Evolutionary conservation across 2,888 invertebrate species (phyloP).

Genomic region (Rhimphoctona megacephalus): DNA sequence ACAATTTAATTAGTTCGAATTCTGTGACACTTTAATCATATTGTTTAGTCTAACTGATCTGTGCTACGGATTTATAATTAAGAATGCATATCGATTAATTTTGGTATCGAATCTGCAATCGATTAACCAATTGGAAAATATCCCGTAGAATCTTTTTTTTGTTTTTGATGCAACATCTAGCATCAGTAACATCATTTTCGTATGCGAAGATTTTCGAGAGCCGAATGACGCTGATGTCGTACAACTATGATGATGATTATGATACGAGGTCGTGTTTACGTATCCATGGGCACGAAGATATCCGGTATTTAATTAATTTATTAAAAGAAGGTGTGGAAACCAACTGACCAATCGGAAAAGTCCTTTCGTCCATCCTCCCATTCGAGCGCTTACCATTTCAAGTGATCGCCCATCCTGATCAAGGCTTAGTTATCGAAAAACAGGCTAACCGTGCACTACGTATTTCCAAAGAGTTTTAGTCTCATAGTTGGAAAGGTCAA

Average conservation of each 20-base stretch:
- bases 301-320: constrained; percentile 78
- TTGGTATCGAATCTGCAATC: background rate
- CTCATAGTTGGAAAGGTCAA: constrained; percentile 43
- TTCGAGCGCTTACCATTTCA: constrained; percentile 76
- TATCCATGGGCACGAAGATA: constrained; percentile 56
- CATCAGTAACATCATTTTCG: background rate
- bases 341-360: constrained; percentile 82
- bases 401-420: constrained; percentile 72
- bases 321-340: constrained; percentile 83
- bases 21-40: background rate
- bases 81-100: background rate
- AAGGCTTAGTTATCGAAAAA: constrained; percentile 77
- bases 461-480: constrained; percentile 30
- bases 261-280: constrained; percentile 61
- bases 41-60: background rate
- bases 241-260: constrained; percentile 41
- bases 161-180: constrained; percentile 1
- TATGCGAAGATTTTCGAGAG: background rate
- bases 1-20: background rate
- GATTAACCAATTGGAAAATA: background rate
- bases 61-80: background rate
- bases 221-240: background rate
- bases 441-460: constrained; percentile 58
- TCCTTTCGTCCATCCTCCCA: constrained; percentile 78
- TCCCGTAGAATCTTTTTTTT: background rate